Evolutionary conservation across 2,888 invertebrate species (phyloP).

Genomic region (Fragum sueziense): DNA sequence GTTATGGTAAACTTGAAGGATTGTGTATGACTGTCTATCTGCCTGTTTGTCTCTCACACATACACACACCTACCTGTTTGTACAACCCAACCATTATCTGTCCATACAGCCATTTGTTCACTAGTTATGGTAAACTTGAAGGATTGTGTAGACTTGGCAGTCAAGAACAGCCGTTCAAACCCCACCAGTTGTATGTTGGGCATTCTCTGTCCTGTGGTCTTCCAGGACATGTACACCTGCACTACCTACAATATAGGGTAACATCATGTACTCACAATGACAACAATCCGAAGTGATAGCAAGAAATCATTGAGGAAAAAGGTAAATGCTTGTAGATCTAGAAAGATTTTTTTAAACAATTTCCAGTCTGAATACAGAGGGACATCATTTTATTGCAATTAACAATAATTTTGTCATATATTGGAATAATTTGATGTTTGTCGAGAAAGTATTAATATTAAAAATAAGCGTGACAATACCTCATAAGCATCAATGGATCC

Average conservation of each 20-base stretch:
- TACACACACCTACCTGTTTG: conserved; percentile 19
- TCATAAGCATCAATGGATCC: conserved; percentile 75
- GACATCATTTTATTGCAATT: too few species aligned
- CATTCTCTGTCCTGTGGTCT: conserved; percentile 63
- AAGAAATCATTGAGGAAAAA: background rate
- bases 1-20: too few species aligned
- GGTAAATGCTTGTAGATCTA: background rate
- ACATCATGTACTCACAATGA: background rate
- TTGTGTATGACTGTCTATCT: too few species aligned
- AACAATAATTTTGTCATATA: too few species aligned
- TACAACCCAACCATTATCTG: conserved; percentile 48
- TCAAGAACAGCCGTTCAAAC: conserved; percentile 61
- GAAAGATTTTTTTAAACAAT: background rate
- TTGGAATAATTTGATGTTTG: too few species aligned
- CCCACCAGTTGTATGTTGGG: conserved; percentile 72
- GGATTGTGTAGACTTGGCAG: conserved; percentile 17
- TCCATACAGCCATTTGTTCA: conserved; percentile 71
- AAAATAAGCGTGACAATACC: too few species aligned
- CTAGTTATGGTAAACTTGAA: conserved; percentile 57
- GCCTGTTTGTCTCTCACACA: too few species aligned
- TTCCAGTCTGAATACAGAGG: background rate
- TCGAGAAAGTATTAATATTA: too few species aligned
- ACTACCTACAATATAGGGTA: conserved; percentile 67
- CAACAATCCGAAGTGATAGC: background rate
- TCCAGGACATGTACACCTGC: conserved; percentile 76